A percentile compares a stretch with the other conserved stretches of the same genome.
Evolutionary conservation across 2,797 vertebrate genomes (phyloP).

Genomic region (Myotis pilosus): DNA sequence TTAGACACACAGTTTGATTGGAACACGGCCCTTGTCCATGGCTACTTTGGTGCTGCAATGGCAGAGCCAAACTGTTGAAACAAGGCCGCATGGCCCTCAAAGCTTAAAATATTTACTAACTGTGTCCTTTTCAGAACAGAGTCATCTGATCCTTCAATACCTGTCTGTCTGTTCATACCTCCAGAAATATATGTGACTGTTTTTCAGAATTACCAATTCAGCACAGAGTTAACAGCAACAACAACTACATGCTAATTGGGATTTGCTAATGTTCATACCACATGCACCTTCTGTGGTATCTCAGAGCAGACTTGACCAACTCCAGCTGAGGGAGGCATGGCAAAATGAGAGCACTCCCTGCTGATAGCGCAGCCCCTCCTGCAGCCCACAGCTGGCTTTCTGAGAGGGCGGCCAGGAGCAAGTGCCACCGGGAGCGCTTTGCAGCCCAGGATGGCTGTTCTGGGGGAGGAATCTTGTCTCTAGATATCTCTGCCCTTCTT

Average conservation of each 20-base stretch:
- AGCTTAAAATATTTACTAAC: neutral
- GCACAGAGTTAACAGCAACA: neutral
- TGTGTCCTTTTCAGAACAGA: neutral
- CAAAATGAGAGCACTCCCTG: neutral
- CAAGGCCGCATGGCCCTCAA: neutral
- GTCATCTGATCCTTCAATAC: neutral
- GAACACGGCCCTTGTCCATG: neutral
- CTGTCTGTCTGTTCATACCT: neutral
- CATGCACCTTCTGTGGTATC: neutral
- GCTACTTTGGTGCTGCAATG: neutral
- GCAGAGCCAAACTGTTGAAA: neutral
- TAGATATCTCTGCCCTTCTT: neutral
- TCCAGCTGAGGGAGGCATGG: neutral
- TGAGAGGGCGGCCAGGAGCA: neutral
- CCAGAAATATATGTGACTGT: neutral
- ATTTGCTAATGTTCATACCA: neutral
- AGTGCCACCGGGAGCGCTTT: neutral
- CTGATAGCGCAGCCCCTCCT: neutral
- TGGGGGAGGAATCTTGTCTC: neutral
- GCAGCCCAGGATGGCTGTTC: neutral
- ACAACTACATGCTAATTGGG: neutral
- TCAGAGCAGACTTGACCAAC: neutral
- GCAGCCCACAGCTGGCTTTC: neutral
- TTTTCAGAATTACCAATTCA: neutral
- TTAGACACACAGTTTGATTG: conserved; percentile 35